Conservation (phyloP, 2,888 invertebrate genomes). For the Eupithecia subfuscata region DNA sequence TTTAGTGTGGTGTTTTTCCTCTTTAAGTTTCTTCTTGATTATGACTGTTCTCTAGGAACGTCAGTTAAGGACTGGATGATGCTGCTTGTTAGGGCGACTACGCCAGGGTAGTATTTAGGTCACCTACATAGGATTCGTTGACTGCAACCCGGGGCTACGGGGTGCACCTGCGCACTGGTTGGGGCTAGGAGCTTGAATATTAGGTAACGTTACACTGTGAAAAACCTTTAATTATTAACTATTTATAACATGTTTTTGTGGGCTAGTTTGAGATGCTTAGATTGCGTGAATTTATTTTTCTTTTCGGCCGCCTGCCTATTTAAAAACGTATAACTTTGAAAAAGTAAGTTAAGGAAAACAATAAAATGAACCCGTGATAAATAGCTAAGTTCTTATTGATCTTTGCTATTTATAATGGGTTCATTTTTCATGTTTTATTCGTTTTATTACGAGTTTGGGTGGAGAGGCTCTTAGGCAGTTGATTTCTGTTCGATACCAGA, state of each 20-base stretch:
- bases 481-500: not conserved
- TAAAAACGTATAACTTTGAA: not conserved
- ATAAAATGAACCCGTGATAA: no score
- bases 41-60: not conserved
- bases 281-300: not conserved
- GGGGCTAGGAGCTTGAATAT: not conserved
- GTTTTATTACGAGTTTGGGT: not conserved
- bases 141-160: not conserved
- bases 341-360: not conserved
- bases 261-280: not conserved
- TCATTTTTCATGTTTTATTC: not conserved
- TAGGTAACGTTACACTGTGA: not conserved
- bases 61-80: not conserved
- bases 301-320: not conserved
- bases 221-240: not conserved
- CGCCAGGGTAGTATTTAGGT: not conserved
- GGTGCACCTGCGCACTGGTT: not conserved
- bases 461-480: not conserved
- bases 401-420: not conserved
- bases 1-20: not conserved
- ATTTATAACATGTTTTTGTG: not conserved
- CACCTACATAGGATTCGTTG: not conserved
- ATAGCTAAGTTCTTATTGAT: no score
- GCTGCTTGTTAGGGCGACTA: not conserved
- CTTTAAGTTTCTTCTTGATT: not conserved